phyloP scores from a whole-genome alignment of 2,797 vertebrate species.

The Hyperoplus immaculatus region DNA sequence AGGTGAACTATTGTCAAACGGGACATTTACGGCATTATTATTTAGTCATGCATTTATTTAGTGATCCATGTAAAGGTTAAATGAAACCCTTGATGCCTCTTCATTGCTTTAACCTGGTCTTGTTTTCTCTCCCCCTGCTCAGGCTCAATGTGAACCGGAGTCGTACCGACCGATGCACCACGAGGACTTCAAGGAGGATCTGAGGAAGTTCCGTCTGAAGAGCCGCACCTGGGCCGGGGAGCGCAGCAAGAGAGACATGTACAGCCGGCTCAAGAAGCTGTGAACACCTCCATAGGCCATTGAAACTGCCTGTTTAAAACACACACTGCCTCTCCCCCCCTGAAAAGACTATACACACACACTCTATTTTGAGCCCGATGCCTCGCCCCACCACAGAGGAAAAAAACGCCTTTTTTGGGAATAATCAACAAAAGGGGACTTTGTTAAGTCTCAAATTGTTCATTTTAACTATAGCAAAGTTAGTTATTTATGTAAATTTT shows the following conservation, averaged over 20 bases:
- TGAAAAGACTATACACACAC: not conserved
- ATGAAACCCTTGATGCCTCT: not conserved
- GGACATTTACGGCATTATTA: no score
- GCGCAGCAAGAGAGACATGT: conserved; percentile 92
- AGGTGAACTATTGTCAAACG: not conserved
- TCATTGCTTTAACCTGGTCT: not conserved
- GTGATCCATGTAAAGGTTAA: not conserved
- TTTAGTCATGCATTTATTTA: no score
- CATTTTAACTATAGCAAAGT: conserved; percentile 33
- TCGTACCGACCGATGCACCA: conserved; percentile 94
- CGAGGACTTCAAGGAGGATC: conserved; percentile 92
- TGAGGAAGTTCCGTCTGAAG: conserved; percentile 90
- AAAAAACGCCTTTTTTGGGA: conserved; percentile 2
- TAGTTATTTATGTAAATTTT: conserved; percentile 70
- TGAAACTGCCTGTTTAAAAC: not conserved
- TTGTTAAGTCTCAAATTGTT: conserved; percentile 5
- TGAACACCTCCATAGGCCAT: conserved; percentile 69
- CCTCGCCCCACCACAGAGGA: conserved; percentile 21
- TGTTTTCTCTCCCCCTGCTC: not conserved
- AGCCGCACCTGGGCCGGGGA: conserved; percentile 94
- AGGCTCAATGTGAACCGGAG: conserved; percentile 92
- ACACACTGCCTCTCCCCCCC: conserved; percentile 26
- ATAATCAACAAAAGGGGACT: conserved; percentile 15
- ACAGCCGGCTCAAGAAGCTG: conserved; percentile 92
- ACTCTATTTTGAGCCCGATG: conserved; percentile 4